A percentile compares a stretch with the other conserved stretches of the same genome.
Evolutionary conservation across 1,140 invertebrate species (phyloP).

Genomic region (Ceratitis capitata): DNA sequence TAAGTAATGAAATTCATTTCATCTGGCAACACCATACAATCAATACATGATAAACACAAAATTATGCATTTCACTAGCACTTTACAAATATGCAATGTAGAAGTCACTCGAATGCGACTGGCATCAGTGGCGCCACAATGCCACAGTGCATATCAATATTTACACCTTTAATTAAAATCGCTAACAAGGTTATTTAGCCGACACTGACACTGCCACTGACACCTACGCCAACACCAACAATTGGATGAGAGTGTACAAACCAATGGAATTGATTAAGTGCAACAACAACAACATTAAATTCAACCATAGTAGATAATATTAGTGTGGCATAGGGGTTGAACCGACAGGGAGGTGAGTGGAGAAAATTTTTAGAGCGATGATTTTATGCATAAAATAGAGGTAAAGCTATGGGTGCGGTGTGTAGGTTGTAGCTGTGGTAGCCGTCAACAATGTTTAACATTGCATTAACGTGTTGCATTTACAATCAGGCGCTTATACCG

Average conservation of each 20-base stretch:
- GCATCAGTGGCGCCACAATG: not conserved
- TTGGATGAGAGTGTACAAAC: not conserved
- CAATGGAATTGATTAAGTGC: not conserved
- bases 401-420: not conserved
- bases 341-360: not conserved
- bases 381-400: not conserved
- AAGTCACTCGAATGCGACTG: not conserved
- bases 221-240: not conserved
- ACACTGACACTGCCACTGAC: not conserved
- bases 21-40: not conserved
- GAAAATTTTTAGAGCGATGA: not conserved
- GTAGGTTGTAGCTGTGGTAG: not conserved
- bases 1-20: not conserved
- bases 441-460: slow-evolving; percentile 17
- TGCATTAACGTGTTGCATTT: slow-evolving; percentile 36
- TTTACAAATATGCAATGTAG: not conserved
- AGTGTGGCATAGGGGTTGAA: not conserved
- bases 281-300: not conserved
- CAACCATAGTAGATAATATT: not conserved
- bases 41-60: not conserved
- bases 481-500: not conserved
- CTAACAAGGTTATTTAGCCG: slow-evolving; percentile 62
- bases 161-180: slow-evolving; percentile 65
- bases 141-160: slow-evolving; percentile 57
- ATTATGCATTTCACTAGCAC: not conserved